Evolutionary conservation across 2,888 invertebrate species (phyloP).

Genomic region (Tipula confusa): DNA sequence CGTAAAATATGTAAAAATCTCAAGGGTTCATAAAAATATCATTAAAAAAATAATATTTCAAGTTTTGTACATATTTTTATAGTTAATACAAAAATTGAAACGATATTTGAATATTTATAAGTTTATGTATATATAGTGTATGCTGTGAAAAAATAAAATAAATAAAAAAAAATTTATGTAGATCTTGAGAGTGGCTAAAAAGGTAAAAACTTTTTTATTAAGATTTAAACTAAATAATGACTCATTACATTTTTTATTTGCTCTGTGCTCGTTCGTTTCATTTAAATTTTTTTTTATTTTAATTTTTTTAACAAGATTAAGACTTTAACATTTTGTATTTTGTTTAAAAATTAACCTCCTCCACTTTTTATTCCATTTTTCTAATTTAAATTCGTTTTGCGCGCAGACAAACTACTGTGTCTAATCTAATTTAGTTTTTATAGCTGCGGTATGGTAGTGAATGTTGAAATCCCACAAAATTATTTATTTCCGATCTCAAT

Average conservation of each 20-base stretch:
- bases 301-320: background rate
- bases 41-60: background rate
- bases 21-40: slow-evolving; percentile 12
- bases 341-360: background rate
- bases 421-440: background rate
- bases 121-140: background rate
- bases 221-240: slow-evolving; percentile 12
- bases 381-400: background rate
- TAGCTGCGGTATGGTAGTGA: background rate
- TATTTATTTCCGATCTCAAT: background rate
- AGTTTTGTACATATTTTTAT: slow-evolving; percentile 20
- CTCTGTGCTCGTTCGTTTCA: background rate
- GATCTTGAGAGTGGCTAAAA: background rate
- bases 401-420: background rate
- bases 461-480: background rate
- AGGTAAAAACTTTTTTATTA: slow-evolving; percentile 1
- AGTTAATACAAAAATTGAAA: background rate
- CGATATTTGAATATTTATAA: slow-evolving; percentile 20
- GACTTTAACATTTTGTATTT: background rate
- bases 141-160: background rate
- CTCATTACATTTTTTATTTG: background rate
- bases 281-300: background rate
- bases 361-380: background rate
- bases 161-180: background rate
- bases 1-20: slow-evolving; percentile 3